Percentiles rank a stretch among this genome's conserved stretches.
Evolutionary conservation across 2,888 invertebrate species (phyloP).

Genomic region (Troilus luridus): DNA sequence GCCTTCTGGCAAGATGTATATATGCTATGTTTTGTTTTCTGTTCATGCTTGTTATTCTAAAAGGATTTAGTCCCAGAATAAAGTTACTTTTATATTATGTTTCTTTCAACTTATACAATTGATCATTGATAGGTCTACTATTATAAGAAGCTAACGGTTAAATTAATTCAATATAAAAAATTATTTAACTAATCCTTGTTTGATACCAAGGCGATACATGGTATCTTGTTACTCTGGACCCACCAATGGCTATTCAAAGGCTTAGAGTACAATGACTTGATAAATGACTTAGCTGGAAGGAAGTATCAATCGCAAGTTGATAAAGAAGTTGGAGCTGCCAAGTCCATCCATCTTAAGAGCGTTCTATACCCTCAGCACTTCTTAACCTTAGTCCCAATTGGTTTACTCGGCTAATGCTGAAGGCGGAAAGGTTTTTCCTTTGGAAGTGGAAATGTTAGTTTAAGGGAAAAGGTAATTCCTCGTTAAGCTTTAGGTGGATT

Average conservation of each 20-base stretch:
- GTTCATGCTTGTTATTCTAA: too few relatives aligned
- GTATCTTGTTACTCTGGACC: not conserved
- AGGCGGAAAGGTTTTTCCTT: not conserved
- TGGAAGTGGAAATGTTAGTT: not conserved
- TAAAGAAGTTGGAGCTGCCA: not conserved
- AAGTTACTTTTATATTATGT: too few relatives aligned
- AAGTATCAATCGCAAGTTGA: constrained; percentile 6
- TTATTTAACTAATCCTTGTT: not conserved
- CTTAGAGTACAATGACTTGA: constrained; percentile 4
- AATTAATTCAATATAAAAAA: not conserved
- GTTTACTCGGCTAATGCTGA: not conserved
- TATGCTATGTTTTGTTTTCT: too few relatives aligned
- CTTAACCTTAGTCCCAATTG: not conserved
- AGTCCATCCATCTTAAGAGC: not conserved
- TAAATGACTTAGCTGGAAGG: not conserved
- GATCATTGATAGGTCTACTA: not conserved
- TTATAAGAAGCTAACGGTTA: not conserved
- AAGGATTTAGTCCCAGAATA: too few relatives aligned
- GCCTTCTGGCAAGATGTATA: too few relatives aligned
- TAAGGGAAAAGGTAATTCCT: not conserved
- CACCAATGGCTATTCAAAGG: not conserved
- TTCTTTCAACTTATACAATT: too few relatives aligned
- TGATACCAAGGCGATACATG: not conserved
- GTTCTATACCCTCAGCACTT: not conserved
- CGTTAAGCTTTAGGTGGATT: too few relatives aligned